Evolutionary conservation across 2,797 vertebrate genomes (phyloP).

Genomic region (Cryptoblepharus egeriae): DNA sequence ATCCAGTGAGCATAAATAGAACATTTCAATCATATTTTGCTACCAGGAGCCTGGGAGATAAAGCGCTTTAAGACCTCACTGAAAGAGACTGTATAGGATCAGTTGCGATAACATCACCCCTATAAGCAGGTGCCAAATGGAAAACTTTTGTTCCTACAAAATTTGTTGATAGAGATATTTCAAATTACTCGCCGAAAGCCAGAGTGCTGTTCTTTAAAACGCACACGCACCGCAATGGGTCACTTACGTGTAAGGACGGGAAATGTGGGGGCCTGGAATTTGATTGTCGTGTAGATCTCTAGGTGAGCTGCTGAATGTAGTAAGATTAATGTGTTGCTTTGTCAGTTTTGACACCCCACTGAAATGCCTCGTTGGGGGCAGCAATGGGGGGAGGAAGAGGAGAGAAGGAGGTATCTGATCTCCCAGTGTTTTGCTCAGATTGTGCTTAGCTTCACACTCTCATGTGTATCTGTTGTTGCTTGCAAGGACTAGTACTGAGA

Average conservation of each 20-base stretch:
- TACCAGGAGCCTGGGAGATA: slow-evolving; percentile 77
- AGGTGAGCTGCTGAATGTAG: not conserved
- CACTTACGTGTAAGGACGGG: not conserved
- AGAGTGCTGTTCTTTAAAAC: slow-evolving; percentile 20
- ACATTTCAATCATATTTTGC: slow-evolving; percentile 84
- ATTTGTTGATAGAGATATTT: slow-evolving; percentile 78
- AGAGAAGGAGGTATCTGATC: not conserved
- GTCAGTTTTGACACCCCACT: slow-evolving; percentile 33
- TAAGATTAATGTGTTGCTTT: slow-evolving; percentile 49
- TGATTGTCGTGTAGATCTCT: not conserved
- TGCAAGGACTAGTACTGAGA: not conserved
- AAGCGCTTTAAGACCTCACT: slow-evolving; percentile 79
- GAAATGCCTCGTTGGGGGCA: not conserved
- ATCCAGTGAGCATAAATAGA: slow-evolving; percentile 82
- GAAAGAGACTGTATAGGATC: slow-evolving; percentile 78
- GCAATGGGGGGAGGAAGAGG: not conserved
- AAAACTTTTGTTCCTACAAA: slow-evolving; percentile 78
- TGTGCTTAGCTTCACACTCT: not conserved
- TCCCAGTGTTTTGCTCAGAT: not conserved
- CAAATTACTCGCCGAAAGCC: slow-evolving; percentile 55
- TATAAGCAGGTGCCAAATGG: slow-evolving; percentile 61
- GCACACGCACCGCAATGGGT: slow-evolving; percentile 23
- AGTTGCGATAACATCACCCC: slow-evolving; percentile 73
- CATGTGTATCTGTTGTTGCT: not conserved
- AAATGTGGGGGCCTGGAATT: rapidly evolving